Base-by-base conservation (phyloP, 2,113 vertebrate species). In the Microcebus murinus region DNA sequence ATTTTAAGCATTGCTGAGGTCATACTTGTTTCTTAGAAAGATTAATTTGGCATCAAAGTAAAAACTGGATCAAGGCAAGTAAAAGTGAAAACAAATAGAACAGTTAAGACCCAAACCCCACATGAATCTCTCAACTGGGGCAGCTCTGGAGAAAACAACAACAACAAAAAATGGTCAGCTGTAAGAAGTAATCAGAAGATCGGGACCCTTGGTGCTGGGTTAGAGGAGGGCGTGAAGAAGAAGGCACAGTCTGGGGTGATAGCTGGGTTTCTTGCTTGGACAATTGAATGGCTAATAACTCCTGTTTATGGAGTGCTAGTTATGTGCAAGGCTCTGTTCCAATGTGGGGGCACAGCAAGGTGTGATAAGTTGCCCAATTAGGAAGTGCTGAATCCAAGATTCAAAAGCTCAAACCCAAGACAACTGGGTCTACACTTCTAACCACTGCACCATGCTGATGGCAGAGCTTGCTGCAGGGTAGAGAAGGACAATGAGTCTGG, bases 21-120 rank as follows among this genome's bases (percentile, higher is more conserved):
- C 93, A 87, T 55, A 80, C 45, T 83, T 96, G 55, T 91, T 94
- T 92, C 96, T 93, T 96, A 87, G 50, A 97, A 94, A 94, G 77
- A 96, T 70, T 94, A 70, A 68, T 91, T 88, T 89, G 57, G 34
- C 79, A 93, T 61, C 82, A 92, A 86, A 94, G 77, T 59, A 87
- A 97, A 97, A 97, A 82, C 55, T 90, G 88, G 65, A 92, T 90
- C 91, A 93, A 96, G 85, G n/a, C 17, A 85, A 27, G 80, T 90
- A 92, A 96, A 85, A 8, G 21, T 85, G 8, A 55, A 96, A 87
- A 85, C 59, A 96, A 95, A 95, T 36, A 95, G 50, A 96, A 92
- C 34, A 90, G 71, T 88, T 96, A 91, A 92, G 71, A 90, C 81
- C 90, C 85, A 90, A 92, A 90, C 57, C 23, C n/a, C 50, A 83